Evolutionary conservation across 2,888 invertebrate species (phyloP).

Genomic region (Litoditis marina): DNA sequence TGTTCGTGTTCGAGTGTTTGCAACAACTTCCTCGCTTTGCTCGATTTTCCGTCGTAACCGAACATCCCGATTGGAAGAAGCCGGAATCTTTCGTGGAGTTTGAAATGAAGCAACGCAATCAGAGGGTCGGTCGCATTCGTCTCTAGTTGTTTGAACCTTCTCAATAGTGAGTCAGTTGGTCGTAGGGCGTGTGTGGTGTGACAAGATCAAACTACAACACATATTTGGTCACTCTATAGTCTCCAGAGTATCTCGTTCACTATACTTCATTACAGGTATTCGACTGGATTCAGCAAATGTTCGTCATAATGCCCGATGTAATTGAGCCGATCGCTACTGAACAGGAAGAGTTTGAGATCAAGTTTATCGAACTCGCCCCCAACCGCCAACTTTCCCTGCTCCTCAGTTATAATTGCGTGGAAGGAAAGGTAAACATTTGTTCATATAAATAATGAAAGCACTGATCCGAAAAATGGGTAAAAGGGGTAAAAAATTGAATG

Average conservation of each 20-base stretch:
- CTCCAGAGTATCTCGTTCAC: too few species aligned
- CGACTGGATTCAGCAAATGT: slow-evolving; percentile 33
- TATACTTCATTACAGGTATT: slow-evolving; percentile 18
- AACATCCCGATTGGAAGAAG: slow-evolving; percentile 6
- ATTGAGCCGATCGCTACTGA: slow-evolving; percentile 16
- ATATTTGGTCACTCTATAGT: too few species aligned
- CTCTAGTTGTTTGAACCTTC: neutral
- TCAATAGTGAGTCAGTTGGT: too few species aligned
- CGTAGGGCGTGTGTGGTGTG: too few species aligned
- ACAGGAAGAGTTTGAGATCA: slow-evolving; percentile 18
- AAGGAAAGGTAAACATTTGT: slow-evolving; percentile 16
- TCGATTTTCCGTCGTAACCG: slow-evolving; percentile 25
- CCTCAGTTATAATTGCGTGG: slow-evolving; percentile 12
- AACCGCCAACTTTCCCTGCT: slow-evolving; percentile 1
- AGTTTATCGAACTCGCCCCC: slow-evolving; percentile 31
- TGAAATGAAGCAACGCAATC: slow-evolving; percentile 9
- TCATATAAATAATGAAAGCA: too few species aligned
- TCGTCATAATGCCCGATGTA: slow-evolving; percentile 17
- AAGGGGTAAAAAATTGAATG: too few species aligned
- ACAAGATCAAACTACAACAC: too few species aligned
- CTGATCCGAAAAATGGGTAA: too few species aligned
- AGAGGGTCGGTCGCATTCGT: slow-evolving; percentile 2
- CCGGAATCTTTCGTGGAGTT: slow-evolving; percentile 29
- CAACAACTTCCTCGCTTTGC: slow-evolving; percentile 75
- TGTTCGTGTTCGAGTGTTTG: slow-evolving; percentile 84